A percentile compares a stretch with the other conserved stretches of the same genome.
phyloP scores from a whole-genome alignment of 1,140 invertebrate genomes.

The Pemphigus obesinymphae region DNA sequence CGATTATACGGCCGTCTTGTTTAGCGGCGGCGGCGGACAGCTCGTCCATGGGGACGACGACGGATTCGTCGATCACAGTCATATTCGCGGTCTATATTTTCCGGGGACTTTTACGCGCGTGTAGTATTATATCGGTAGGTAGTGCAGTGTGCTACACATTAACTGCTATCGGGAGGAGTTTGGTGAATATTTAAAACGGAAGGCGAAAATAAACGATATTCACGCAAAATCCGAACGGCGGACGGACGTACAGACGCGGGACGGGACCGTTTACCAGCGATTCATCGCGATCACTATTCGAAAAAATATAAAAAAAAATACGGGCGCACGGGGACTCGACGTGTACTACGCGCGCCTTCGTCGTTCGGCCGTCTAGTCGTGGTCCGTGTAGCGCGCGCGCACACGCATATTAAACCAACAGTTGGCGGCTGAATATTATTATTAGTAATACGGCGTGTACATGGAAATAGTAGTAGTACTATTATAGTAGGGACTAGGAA shows the following conservation, averaged over 20 bases:
- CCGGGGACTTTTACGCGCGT: neutral
- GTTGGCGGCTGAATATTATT: neutral
- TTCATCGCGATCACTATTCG: conserved; percentile 19
- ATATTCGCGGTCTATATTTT: too few relatives aligned
- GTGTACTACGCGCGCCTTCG: too few relatives aligned
- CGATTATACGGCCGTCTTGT: conserved; percentile 6
- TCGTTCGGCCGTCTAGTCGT: too few relatives aligned
- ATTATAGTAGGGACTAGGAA: conserved; percentile 30
- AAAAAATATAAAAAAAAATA: too few relatives aligned
- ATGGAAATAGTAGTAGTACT: too few relatives aligned
- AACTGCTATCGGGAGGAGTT: too few relatives aligned
- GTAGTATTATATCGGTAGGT: too few relatives aligned
- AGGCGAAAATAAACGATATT: neutral
- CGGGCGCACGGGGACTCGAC: too few relatives aligned
- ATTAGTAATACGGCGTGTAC: neutral
- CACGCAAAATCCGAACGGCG: neutral
- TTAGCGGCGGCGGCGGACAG: neutral
- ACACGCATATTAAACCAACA: neutral
- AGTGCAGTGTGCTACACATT: too few relatives aligned
- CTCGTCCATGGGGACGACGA: conserved; percentile 25
- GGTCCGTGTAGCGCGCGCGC: neutral
- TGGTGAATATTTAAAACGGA: too few relatives aligned
- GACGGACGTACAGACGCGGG: neutral
- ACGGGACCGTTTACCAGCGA: neutral
- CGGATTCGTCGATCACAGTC: conserved; percentile 17